Base-by-base conservation (phyloP, 2,113 vertebrate species). In the Brevimyrus niger region DNA sequence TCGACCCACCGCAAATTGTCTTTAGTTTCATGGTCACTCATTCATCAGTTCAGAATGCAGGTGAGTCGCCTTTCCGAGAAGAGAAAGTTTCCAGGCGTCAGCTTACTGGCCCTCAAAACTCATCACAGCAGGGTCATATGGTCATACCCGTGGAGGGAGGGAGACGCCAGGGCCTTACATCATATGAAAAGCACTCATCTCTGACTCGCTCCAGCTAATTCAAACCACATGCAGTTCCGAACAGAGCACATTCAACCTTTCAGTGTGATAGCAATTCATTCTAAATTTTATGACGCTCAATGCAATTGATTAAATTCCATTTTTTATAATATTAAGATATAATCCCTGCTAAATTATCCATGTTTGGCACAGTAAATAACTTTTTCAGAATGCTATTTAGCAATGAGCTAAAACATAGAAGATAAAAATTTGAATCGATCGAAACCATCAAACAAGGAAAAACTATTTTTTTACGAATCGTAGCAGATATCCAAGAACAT, bases 191-290 rank as follows among this genome's bases (percentile, higher is more conserved):
- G 89, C 53, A 83, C 53, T 90, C 89, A 47, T 11, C 17, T 55
- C 35, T n/a, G n/a, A 35, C 48, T 76, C 31, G 38, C 61, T n/a
- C 73, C 51, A 86, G 89, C 50, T 61, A 93, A 94, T 92, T 91
- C 44, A 91, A 94, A 93, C 91, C 93, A 94, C 90, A 94, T 93
- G 91, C 91, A 89, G 88, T 92, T 90, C 90, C 38, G 91, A 90
- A 85, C 88, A 73, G 88, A 88, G 92, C 91, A 90, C 92, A 92
- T 88, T 65, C 42, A 91, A 92, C 31, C 65, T 89, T 92, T 93
- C 53, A 88, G 91, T 92, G 91, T 92, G 93, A 88, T 92, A 91
- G 92, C 91, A 90, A 94, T 94, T 93, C 92, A 94, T 95, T 92
- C 92, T 90, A 55, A 92, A 92, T 94, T 94, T 92, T 92, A 93